These are phyloP conservation scores for Yponomeuta sedellus DNA, from an alignment of 2,888 invertebrate species.

Conservation along the genomic window DNA sequence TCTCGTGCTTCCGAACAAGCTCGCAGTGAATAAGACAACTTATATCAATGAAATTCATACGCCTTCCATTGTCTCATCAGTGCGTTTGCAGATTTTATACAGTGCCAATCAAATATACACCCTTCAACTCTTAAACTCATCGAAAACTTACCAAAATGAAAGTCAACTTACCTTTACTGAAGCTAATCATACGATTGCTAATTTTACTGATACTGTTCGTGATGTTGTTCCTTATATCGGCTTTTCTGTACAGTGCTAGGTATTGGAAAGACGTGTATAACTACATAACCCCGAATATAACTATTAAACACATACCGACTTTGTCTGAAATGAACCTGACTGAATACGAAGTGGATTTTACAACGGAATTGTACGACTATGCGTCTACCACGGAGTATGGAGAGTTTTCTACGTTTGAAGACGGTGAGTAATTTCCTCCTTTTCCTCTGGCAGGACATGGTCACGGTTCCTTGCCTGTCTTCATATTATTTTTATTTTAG, in stretches of 20 bases:
- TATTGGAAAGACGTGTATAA: conserved; percentile 65
- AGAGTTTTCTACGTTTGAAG: neutral
- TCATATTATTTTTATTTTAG: no score
- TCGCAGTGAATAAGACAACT: neutral
- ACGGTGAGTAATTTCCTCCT: neutral
- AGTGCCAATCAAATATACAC: neutral
- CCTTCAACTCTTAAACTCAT: neutral
- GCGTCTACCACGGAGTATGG: conserved; percentile 1
- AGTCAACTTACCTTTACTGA: conserved; percentile 39
- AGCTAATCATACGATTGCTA: conserved; percentile 45
- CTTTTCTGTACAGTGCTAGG: conserved; percentile 49
- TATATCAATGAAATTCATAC: neutral
- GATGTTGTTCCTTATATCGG: conserved; percentile 47
- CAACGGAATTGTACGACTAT: conserved; percentile 13
- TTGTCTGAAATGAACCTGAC: conserved; percentile 53
- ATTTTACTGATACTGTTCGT: conserved; percentile 51
- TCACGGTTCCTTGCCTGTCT: no score
- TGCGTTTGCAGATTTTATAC: neutral
- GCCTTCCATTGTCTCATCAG: neutral
- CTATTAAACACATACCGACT: conserved; percentile 58
- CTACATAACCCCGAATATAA: conserved; percentile 60
- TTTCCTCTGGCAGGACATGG: no score
- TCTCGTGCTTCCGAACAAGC: no score
- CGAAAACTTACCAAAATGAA: conserved; percentile 36
- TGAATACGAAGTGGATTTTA: conserved; percentile 20